Percentiles rank a stretch among this genome's conserved stretches.
phyloP scores from a whole-genome alignment of 2,888 invertebrate genomes.

The Ectemnius lituratus region DNA sequence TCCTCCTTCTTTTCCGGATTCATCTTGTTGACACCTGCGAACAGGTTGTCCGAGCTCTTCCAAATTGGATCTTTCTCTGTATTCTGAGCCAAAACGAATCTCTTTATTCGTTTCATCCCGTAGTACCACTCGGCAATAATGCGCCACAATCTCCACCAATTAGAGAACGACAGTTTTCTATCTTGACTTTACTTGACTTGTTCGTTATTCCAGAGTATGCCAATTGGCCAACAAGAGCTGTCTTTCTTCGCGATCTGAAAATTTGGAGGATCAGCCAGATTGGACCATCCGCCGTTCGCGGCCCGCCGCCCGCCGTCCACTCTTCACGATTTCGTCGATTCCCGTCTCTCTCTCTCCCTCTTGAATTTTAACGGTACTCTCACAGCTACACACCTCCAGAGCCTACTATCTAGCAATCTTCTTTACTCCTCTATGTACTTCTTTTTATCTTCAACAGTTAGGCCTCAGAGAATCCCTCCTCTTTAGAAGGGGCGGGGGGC shows the following conservation, averaged over 20 bases:
- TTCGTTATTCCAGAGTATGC: too few species aligned
- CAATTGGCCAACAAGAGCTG: too few species aligned
- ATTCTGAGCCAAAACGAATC: conserved; percentile 75
- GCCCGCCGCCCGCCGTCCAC: too few species aligned
- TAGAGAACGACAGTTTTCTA: too few species aligned
- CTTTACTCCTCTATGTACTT: neutral
- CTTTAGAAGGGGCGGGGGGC: too few species aligned
- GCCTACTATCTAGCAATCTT: neutral
- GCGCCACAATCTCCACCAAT: neutral
- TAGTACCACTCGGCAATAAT: neutral
- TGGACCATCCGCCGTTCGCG: too few species aligned
- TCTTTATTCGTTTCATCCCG: conserved; percentile 73
- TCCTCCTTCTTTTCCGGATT: conserved; percentile 48
- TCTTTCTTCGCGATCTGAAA: too few species aligned
- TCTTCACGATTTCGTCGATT: too few species aligned
- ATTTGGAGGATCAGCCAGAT: too few species aligned
- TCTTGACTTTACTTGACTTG: too few species aligned
- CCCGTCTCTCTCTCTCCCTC: neutral
- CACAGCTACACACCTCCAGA: neutral
- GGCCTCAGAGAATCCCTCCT: too few species aligned
- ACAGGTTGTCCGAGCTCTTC: conserved; percentile 74
- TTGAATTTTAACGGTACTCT: neutral
- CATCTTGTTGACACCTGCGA: conserved; percentile 62
- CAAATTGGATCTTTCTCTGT: conserved; percentile 72
- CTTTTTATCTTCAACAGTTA: neutral